phyloP scores from a whole-genome alignment of 2,888 invertebrate species.

The Apoda limacodes region DNA sequence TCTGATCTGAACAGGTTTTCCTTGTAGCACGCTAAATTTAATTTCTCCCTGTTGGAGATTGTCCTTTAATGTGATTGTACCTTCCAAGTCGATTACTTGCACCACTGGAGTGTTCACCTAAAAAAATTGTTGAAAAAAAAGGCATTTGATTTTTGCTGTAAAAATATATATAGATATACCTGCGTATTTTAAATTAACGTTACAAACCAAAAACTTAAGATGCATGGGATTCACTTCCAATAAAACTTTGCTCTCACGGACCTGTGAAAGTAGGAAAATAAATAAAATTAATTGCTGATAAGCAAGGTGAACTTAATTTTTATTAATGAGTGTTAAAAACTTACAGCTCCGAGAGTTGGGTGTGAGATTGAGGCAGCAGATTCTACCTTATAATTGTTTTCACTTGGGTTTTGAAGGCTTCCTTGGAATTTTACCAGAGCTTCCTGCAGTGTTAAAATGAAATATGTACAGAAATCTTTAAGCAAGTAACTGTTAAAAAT shows the following conservation, averaged over 20 bases:
- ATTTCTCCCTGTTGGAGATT: slow-evolving; percentile 63
- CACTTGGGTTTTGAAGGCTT: slow-evolving; percentile 29
- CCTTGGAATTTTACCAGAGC: slow-evolving; percentile 39
- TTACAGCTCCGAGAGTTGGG: slow-evolving; percentile 44
- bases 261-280: slow-evolving; percentile 6
- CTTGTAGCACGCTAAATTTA: slow-evolving; percentile 59
- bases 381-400: slow-evolving; percentile 41
- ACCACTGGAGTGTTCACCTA: slow-evolving; percentile 58
- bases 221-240: neutral
- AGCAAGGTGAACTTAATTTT: slow-evolving; percentile 1
- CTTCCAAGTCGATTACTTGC: slow-evolving; percentile 62
- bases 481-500: neutral
- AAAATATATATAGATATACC: no score
- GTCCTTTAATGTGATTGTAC: slow-evolving; percentile 54
- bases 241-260: neutral
- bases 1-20: slow-evolving; percentile 53
- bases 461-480: neutral
- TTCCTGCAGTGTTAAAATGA: slow-evolving; percentile 30
- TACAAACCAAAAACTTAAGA: neutral
- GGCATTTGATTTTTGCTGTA: neutral
- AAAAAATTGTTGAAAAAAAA: neutral
- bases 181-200: no score
- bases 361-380: slow-evolving; percentile 38
- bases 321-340: slow-evolving; percentile 19
- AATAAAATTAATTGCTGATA: slow-evolving; percentile 2